Percentiles rank a stretch among this genome's conserved stretches.
Evolutionary conservation across 64 coral and sea anemone genomes (phyloP).

Genomic region (Anthopleura sola): DNA sequence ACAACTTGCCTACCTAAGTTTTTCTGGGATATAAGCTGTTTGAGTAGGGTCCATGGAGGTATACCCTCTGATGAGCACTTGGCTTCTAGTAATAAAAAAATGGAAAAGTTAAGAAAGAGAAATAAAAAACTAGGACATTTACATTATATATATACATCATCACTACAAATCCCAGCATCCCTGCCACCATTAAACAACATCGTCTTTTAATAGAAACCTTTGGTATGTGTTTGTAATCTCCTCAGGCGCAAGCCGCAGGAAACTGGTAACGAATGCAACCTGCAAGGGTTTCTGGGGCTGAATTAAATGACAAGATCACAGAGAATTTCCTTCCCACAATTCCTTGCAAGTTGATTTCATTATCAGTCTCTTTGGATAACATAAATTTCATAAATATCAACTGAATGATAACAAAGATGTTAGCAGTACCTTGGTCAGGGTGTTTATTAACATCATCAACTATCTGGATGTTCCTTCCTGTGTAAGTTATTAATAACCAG

Average conservation of each 20-base stretch:
- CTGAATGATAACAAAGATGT: neutral
- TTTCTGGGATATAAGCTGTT: slow-evolving; percentile 49
- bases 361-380: neutral
- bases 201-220: too few relatives aligned
- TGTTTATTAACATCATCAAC: neutral
- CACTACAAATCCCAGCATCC: neutral
- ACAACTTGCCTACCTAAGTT: slow-evolving; percentile 42
- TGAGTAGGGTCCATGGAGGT: slow-evolving; percentile 34
- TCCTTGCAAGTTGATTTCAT: too few relatives aligned
- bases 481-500: slow-evolving; percentile 76
- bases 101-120: too few relatives aligned
- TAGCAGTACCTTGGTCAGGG: neutral
- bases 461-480: slow-evolving; percentile 73
- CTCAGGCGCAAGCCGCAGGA: too few relatives aligned
- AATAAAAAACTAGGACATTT: neutral
- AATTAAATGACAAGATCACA: too few relatives aligned
- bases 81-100: neutral
- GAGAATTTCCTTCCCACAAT: too few relatives aligned
- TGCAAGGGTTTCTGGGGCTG: too few relatives aligned
- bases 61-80: neutral
- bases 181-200: too few relatives aligned
- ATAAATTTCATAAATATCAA: too few relatives aligned
- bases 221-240: too few relatives aligned
- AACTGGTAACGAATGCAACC: too few relatives aligned
- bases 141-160: neutral